These are phyloP conservation scores for Drosophila ezoana DNA, from an alignment of 2,888 invertebrate genomes.

Conservation along the genomic window DNA sequence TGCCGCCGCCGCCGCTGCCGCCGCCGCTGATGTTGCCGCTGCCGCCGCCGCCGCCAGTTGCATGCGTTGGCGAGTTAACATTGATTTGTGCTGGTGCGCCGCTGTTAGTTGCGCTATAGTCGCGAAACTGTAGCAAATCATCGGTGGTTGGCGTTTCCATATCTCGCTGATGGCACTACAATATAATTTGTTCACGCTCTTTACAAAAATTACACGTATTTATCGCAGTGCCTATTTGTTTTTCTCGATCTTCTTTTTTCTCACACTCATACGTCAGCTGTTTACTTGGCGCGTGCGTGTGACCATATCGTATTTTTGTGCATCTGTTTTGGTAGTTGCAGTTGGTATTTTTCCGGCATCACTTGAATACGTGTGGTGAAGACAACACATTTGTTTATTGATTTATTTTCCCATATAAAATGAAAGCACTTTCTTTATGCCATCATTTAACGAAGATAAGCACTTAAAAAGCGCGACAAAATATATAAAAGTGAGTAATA, in stretches of 20 bases:
- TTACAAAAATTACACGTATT: conserved; percentile 40
- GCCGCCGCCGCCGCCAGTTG: conserved; percentile 39
- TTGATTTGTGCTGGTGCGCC: conserved; percentile 89
- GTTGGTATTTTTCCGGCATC: not conserved
- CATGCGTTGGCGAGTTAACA: conserved; percentile 87
- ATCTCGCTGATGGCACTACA: conserved; percentile 18
- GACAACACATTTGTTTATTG: not conserved
- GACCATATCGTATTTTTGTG: conserved; percentile 17
- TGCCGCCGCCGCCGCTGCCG: conserved; percentile 27
- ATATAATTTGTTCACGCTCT: conserved; percentile 3
- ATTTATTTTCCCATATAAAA: no score
- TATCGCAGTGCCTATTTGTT: conserved; percentile 39
- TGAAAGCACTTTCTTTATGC: no score
- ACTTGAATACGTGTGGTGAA: no score
- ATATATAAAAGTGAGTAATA: not conserved
- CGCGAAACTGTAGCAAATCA: conserved; percentile 90
- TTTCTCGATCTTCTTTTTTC: conserved; percentile 27
- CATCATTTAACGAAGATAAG: no score
- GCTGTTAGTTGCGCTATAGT: conserved; percentile 85
- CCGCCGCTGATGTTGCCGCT: conserved; percentile 31
- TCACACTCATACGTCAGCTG: conserved; percentile 60
- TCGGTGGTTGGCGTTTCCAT: conserved; percentile 82
- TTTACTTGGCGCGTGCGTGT: conserved; percentile 40
- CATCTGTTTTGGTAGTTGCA: not conserved
- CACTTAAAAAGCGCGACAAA: not conserved